Percentiles rank a stretch among this genome's conserved stretches.
These are phyloP conservation scores for Acromyrmex heyeri DNA, from an alignment of 1,140 invertebrate species.

Conservation along the genomic window DNA sequence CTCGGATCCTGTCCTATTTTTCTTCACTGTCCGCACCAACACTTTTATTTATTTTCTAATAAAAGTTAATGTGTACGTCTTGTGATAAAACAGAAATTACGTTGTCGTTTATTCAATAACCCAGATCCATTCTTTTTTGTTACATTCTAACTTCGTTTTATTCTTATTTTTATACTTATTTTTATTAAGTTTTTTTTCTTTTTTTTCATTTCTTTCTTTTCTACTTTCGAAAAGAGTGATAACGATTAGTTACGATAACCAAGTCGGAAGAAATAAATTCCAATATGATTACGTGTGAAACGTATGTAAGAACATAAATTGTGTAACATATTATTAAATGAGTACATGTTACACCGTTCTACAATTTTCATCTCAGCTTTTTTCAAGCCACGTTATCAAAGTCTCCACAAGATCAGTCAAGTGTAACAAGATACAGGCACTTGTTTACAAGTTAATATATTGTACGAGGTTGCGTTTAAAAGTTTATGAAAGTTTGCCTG, in stretches of 20 bases:
- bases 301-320: slow-evolving; percentile 17
- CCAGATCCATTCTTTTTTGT: slow-evolving; percentile 42
- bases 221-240: not conserved
- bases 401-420: slow-evolving; percentile 21
- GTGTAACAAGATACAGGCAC: slow-evolving; percentile 32
- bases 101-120: not conserved
- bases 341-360: not conserved
- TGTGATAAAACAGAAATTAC: slow-evolving; percentile 77
- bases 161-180: not conserved
- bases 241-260: not conserved
- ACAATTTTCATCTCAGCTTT: slow-evolving; percentile 12
- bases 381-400: slow-evolving; percentile 19
- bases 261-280: slow-evolving; percentile 20
- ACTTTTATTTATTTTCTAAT: slow-evolving; percentile 85
- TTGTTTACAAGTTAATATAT: slow-evolving; percentile 38
- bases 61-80: slow-evolving; percentile 81
- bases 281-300: not conserved
- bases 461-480: not conserved
- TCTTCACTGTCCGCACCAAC: slow-evolving; percentile 66
- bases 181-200: not conserved
- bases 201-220: not conserved
- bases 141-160: not conserved
- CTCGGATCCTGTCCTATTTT: slow-evolving; percentile 24
- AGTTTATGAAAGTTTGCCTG: slow-evolving; percentile 33
- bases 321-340: slow-evolving; percentile 21